Base-by-base conservation (phyloP, 2,888 invertebrate species). In the Drosophila kambysellisi region DNA sequence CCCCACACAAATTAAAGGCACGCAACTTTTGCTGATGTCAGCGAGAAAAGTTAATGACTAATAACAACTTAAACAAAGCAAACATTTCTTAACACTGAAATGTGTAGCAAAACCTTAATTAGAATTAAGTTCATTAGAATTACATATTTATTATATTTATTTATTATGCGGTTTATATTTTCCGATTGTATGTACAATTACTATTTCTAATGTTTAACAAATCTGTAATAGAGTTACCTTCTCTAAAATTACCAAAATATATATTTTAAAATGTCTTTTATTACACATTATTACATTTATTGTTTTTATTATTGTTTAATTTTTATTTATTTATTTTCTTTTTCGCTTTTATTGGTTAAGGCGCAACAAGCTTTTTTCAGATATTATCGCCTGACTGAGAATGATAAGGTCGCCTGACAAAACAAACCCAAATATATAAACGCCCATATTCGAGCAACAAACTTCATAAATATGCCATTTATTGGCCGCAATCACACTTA, bases 21-120 rank as follows among this genome's bases (percentile, higher is more conserved):
- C 50, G 57, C 56, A 30, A 71, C 7, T 50, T 43, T 29, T 41
- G 61, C 79, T 78, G 82, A 78, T 78, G 82, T 78, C 78, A 76
- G 81, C 69, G 20, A 57, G 43, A 43, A 39, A 53, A 9, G 63
- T 59, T 80, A 35, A 58, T 68, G 71, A 76, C 60, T 76, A 75
- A 75, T 64, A 30, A 12, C 9, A 15, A 25, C 15, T 8, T 43
- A 20, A 43, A 20, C 43, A 20, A 20, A 43, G 20, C 20, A 56
- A 46, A 60, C 2, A 58, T 0, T 35, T 32, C 53, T 77, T 64
- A 78, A 43, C 59, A 32, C 8, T n/a, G 0, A 33, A 50, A 29
- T 29, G 11, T 1, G 25, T 39, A 2, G n/a, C 12, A 46, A 46
- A 46, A 25, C 25, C 46, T 15, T 25, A 46, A 46, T 46, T 46